Base-by-base conservation (phyloP, 2,888 invertebrate genomes). In the Chymomyza caudatula region DNA sequence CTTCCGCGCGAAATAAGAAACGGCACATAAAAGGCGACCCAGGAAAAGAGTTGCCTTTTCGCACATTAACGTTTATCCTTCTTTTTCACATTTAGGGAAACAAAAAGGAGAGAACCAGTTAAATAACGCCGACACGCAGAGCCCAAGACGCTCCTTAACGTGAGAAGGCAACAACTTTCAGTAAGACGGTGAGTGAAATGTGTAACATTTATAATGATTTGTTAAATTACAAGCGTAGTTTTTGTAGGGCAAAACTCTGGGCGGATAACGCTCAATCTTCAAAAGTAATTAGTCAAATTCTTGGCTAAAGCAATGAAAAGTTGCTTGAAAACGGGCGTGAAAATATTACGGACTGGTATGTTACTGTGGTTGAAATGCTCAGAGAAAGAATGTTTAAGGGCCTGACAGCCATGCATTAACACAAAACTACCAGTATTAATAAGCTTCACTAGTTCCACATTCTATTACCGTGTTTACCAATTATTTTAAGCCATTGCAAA, bases 321-420 rank as follows among this genome's bases (percentile, higher is more conserved):
- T 82, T 72, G 71, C 82, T 70, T 52, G 43, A 84, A 82, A 81
- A 73, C 76, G 86, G 74, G 76, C 78, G 70, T 78, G 71, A 84
- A 81, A 86, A 74, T 71, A 56, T 53, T n/a, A 4, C n/a, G 5
- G n/a, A 15, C 25, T 54, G 29, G 8, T 22, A 5, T 43, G 20
- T 37, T 11, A 58, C 23, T 44, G 3, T 2, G 29, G 42, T 11
- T 6, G 5, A 52, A 47, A 15, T 17, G 13, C 3, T n/a, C 25
- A 13, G 17, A 13, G 15, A 43, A 25, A 4, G 23, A 4, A 43
- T 13, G 20, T 44, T 17, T 47, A 55, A 56, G 22, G 19, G 22
- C 13, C 43, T 54, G 55, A 37, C 47, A 60, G 49, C 53, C 25
- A 25, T 49, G 59, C 60, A 65, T 65, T 65, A 60, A 56, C 37